Evolutionary conservation across 2,113 vertebrate genomes (phyloP).

Genomic region (Podiceps cristatus): DNA sequence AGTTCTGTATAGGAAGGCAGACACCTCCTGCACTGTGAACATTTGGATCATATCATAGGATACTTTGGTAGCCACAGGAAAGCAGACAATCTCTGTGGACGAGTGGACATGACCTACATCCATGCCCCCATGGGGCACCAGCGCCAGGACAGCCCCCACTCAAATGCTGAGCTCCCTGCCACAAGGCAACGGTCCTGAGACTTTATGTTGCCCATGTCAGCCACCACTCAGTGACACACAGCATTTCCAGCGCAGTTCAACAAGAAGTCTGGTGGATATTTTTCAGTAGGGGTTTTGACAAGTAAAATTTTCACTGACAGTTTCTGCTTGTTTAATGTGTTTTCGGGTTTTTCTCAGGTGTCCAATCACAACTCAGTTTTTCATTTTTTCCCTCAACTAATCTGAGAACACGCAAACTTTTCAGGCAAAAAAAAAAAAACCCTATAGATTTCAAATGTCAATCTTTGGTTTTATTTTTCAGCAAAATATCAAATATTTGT

Average conservation of each 20-base stretch:
- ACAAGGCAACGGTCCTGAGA: not conserved
- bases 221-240: accelerated
- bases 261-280: not conserved
- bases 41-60: not conserved
- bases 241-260: not conserved
- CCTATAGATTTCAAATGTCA: not conserved
- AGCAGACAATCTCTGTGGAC: not conserved
- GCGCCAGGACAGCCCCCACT: not conserved
- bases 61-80: not conserved
- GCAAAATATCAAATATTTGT: not conserved
- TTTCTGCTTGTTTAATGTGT: not conserved
- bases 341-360: not conserved
- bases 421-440: not conserved
- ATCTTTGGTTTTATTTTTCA: not conserved
- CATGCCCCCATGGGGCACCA: not conserved
- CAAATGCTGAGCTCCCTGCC: not conserved
- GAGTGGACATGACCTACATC: not conserved
- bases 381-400: accelerated
- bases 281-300: not conserved
- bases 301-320: not conserved
- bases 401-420: not conserved
- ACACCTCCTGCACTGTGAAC: not conserved
- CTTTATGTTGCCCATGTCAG: too few relatives aligned
- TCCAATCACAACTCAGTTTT: not conserved
- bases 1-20: not conserved